phyloP scores from a whole-genome alignment of 2,113 vertebrate genomes.

The Sphaerodactylus townsendi region DNA sequence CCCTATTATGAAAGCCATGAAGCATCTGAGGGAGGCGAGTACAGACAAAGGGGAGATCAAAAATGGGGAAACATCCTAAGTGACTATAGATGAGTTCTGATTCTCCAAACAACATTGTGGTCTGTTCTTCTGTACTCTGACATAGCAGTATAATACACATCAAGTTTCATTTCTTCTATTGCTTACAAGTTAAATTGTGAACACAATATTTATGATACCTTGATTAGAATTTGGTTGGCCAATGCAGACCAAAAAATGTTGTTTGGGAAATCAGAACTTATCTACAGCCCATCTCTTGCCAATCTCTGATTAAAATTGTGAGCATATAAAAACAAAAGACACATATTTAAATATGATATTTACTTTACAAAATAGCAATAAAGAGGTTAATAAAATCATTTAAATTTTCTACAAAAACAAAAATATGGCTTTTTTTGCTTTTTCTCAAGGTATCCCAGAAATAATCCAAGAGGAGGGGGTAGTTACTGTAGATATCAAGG shows the following conservation, averaged over 20 bases:
- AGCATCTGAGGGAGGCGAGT: no score
- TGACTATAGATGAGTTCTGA: no score
- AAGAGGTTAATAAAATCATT: neutral
- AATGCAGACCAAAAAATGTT: neutral
- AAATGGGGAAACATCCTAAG: no score
- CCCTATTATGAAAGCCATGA: no score
- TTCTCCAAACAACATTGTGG: no score
- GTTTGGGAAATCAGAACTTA: no score
- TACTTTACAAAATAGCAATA: neutral
- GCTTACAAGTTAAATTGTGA: neutral
- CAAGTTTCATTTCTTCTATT: neutral
- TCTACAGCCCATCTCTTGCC: neutral
- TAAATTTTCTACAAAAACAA: neutral
- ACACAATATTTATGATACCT: neutral
- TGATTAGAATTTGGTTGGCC: neutral
- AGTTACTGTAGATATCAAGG: slow-evolving; percentile 44
- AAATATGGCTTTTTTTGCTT: neutral
- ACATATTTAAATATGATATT: neutral
- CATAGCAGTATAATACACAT: neutral
- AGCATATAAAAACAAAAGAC: neutral
- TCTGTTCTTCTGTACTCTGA: neutral
- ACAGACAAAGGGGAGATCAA: no score
- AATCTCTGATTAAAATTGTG: neutral
- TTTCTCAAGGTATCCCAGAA: neutral
- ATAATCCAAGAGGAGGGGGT: neutral